Evolutionary conservation across 2,888 invertebrate species (phyloP).

Genomic region (Augiades crinisus): DNA sequence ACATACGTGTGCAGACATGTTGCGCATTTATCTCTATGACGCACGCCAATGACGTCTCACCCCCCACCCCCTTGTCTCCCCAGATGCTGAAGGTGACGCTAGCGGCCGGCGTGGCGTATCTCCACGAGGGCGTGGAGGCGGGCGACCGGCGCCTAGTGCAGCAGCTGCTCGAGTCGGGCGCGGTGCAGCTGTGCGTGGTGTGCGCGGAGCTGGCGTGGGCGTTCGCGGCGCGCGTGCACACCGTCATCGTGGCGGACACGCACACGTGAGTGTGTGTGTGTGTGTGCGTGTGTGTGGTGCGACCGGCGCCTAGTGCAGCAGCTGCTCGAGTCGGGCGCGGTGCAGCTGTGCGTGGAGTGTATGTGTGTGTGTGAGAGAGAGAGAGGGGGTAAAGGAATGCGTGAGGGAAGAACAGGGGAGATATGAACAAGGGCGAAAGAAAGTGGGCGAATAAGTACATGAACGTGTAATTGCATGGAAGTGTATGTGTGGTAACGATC

Average conservation of each 20-base stretch:
- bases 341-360: slow-evolving; percentile 92
- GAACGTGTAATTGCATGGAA: too few relatives aligned
- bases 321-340: slow-evolving; percentile 85
- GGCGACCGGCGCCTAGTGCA: slow-evolving; percentile 95
- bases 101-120: slow-evolving; percentile 96
- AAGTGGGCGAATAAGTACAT: slow-evolving; percentile 96
- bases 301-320: slow-evolving; percentile 97
- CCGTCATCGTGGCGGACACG: slow-evolving; percentile 98
- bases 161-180: slow-evolving; percentile 95
- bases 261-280: slow-evolving; percentile 84
- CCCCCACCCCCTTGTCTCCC: too few relatives aligned
- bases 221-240: slow-evolving; percentile 95
- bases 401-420: too few relatives aligned
- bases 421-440: too few relatives aligned
- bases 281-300: slow-evolving; percentile 88
- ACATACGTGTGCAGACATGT: too few relatives aligned
- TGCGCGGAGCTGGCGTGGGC: slow-evolving; percentile 96
- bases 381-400: too few relatives aligned
- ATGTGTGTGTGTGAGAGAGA: too few relatives aligned
- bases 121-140: slow-evolving; percentile 95
- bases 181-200: slow-evolving; percentile 93
- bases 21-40: too few relatives aligned
- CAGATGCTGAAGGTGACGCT: slow-evolving; percentile 94
- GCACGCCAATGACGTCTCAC: too few relatives aligned
- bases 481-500: slow-evolving; percentile 91